Conservation (phyloP, 1,140 invertebrate species). For the Microplitis demolitor region DNA sequence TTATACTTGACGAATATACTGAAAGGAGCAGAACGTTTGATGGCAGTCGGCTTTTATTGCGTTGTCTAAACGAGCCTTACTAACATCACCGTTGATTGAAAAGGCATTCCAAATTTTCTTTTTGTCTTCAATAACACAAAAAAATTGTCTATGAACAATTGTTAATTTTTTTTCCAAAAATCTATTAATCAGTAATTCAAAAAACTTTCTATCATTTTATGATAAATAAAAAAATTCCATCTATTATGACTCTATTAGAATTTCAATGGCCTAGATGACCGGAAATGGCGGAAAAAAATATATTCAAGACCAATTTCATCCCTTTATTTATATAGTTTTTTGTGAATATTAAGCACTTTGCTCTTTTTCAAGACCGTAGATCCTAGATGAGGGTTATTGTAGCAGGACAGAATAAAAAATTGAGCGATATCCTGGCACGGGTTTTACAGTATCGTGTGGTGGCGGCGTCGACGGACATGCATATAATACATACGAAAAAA, state of each 20-base stretch:
- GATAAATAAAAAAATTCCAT: too few species aligned
- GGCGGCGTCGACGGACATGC: background rate
- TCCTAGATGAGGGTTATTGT: background rate
- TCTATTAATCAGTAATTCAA: too few species aligned
- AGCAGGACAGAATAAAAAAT: conserved; percentile 46
- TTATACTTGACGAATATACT: background rate
- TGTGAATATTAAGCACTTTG: background rate
- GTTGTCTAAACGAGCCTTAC: background rate
- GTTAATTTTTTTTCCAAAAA: too few species aligned
- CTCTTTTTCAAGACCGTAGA: background rate
- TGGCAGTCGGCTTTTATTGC: conserved; percentile 13
- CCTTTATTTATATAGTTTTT: background rate
- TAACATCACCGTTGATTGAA: conserved; percentile 13
- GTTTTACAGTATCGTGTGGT: background rate
- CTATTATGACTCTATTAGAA: background rate
- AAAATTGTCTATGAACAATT: too few species aligned
- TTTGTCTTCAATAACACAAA: background rate
- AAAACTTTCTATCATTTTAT: too few species aligned
- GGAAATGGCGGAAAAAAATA: conserved; percentile 3
- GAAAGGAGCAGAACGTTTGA: background rate
- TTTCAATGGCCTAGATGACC: conserved; percentile 6
- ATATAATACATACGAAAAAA: background rate
- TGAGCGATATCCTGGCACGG: conserved; percentile 49
- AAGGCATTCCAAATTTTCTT: background rate
- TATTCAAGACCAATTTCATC: background rate